Evolutionary conservation across 2,888 invertebrate species (phyloP).

Genomic region (Odontomyia ornata): DNA sequence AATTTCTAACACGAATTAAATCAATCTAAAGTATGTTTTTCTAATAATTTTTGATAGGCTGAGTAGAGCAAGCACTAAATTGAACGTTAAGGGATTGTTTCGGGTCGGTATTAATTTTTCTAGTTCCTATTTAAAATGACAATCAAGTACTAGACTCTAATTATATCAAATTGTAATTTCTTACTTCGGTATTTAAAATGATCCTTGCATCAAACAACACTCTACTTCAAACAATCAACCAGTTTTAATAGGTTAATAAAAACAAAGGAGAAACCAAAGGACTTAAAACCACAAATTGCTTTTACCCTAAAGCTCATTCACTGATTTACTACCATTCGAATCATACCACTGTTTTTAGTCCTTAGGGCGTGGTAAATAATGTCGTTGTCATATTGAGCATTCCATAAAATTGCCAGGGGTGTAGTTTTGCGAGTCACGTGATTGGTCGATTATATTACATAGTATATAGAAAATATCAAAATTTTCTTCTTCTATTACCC

Average conservation of each 20-base stretch:
- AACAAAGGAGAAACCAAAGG: not conserved
- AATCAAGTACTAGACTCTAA: too few relatives aligned
- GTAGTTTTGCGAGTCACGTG: constrained; percentile 31
- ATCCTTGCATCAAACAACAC: too few relatives aligned
- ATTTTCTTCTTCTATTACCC: not conserved
- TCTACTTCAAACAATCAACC: too few relatives aligned
- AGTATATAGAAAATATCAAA: constrained; percentile 9
- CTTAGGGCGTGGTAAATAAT: constrained; percentile 50
- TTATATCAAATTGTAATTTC: too few relatives aligned
- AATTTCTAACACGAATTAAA: too few relatives aligned
- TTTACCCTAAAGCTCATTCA: not conserved
- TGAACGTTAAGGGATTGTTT: too few relatives aligned
- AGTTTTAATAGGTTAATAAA: not conserved
- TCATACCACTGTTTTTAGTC: constrained; percentile 1
- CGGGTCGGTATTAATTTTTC: too few relatives aligned
- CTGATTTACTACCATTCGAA: not conserved
- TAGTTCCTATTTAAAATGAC: too few relatives aligned
- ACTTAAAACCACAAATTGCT: not conserved
- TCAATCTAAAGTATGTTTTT: too few relatives aligned
- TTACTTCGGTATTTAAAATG: too few relatives aligned
- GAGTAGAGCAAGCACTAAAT: too few relatives aligned
- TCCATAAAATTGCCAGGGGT: constrained; percentile 27
- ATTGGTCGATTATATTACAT: constrained; percentile 32
- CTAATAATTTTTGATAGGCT: too few relatives aligned
- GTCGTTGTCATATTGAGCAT: constrained; percentile 45